Evolutionary conservation across 2,113 vertebrate genomes (phyloP).

Genomic region (Vimba vimba): DNA sequence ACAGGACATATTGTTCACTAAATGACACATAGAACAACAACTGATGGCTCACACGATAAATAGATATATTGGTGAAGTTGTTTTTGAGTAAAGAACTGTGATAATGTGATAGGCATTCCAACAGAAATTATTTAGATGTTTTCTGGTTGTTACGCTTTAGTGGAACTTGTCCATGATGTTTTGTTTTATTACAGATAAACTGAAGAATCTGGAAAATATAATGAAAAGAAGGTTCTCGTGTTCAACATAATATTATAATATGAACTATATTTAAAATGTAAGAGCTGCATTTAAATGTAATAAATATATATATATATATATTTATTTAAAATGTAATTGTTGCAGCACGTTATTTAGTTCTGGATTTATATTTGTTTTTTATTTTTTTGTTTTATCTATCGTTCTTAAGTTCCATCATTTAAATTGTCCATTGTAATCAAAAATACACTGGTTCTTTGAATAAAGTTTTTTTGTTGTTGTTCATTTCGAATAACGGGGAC

Average conservation of each 20-base stretch:
- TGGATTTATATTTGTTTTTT: neutral
- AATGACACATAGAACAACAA: neutral
- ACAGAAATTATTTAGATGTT: neutral
- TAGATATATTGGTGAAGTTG: too few relatives aligned
- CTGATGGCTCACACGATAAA: neutral
- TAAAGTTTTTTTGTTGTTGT: constrained; percentile 21
- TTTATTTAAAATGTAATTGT: too few relatives aligned
- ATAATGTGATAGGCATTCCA: neutral
- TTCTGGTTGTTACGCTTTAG: neutral
- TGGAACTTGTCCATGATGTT: neutral
- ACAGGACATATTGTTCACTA: neutral
- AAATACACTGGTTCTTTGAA: neutral
- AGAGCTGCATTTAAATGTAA: too few relatives aligned
- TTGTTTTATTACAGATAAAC: constrained; percentile 22
- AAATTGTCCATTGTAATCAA: neutral
- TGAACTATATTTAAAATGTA: neutral
- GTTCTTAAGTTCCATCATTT: neutral
- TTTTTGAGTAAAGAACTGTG: too few relatives aligned
- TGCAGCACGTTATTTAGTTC: neutral
- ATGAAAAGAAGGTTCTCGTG: neutral
- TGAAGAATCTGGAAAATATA: neutral
- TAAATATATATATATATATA: too few relatives aligned
- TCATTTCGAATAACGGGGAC: neutral
- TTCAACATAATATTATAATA: neutral
- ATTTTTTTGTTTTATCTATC: neutral